Percentiles rank a stretch among this genome's conserved stretches.
These are phyloP conservation scores for Xyrauchen texanus DNA, from an alignment of 2,113 vertebrate genomes.

Conservation along the genomic window DNA sequence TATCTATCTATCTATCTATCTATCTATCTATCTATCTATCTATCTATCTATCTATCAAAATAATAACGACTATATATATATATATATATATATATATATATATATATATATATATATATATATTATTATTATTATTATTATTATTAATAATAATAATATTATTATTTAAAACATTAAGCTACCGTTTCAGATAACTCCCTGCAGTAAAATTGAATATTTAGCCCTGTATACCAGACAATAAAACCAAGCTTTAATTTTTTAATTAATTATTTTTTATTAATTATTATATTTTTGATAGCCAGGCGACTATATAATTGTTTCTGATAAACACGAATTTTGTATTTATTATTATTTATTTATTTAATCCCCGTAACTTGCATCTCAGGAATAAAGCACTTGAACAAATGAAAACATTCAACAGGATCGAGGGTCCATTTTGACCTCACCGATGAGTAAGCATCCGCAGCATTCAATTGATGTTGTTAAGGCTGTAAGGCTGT, in stretches of 20 bases:
- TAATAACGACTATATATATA: too few species aligned
- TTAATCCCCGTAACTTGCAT: neutral
- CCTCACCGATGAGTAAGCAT: slow-evolving; percentile 15
- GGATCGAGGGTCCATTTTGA: slow-evolving; percentile 32
- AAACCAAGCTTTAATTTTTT: neutral
- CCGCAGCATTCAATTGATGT: neutral
- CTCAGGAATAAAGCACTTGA: neutral
- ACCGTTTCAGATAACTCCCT: neutral
- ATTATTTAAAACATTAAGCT: too few species aligned
- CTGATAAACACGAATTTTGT: too few species aligned
- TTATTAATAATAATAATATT: too few species aligned
- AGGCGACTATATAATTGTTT: neutral
- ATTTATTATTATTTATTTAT: neutral
- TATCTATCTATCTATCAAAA: too few species aligned
- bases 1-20: too few species aligned
- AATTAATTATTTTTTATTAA: neutral
- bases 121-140: too few species aligned
- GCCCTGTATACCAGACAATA: neutral
- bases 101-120: too few species aligned
- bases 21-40: too few species aligned
- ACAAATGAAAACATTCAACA: slow-evolving; percentile 27
- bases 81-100: too few species aligned
- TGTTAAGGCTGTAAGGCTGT: neutral
- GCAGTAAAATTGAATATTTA: neutral
- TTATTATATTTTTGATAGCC: neutral